Percentiles rank a stretch among this genome's conserved stretches.
These are phyloP conservation scores for Prosopocoilus inquinatus DNA, from an alignment of 2,888 invertebrate genomes.

Conservation along the genomic window DNA sequence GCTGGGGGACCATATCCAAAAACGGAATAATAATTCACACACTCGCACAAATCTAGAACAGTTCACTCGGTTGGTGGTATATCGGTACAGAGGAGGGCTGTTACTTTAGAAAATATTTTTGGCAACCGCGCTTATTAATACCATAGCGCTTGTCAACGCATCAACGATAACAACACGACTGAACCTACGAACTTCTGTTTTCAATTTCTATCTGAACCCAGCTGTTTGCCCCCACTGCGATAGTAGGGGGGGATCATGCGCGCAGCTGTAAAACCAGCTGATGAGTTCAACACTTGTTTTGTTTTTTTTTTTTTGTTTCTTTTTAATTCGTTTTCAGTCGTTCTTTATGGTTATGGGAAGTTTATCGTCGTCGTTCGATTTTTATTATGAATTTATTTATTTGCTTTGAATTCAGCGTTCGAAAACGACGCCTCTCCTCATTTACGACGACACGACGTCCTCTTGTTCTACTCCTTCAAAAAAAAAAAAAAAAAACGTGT, in stretches of 20 bases:
- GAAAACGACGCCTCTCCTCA: too few relatives aligned
- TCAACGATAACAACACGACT: conserved; percentile 57
- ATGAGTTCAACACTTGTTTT: conserved; percentile 16
- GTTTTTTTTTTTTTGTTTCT: conserved; percentile 1
- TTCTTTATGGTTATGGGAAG: too few relatives aligned
- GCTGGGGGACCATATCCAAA: conserved; percentile 71
- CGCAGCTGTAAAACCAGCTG: conserved; percentile 7
- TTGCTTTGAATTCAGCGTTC: too few relatives aligned
- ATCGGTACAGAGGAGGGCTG: conserved; percentile 35
- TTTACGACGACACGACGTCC: too few relatives aligned
- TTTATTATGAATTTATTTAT: too few relatives aligned
- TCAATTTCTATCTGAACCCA: conserved; percentile 14
- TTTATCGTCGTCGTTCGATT: too few relatives aligned
- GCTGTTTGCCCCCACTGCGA: conserved; percentile 12
- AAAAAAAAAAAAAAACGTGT: too few relatives aligned
- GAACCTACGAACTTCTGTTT: conserved; percentile 32
- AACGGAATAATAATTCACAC: neutral
- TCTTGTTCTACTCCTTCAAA: too few relatives aligned
- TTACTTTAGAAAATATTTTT: conserved; percentile 38
- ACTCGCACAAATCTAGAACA: conserved; percentile 21
- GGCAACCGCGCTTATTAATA: conserved; percentile 45
- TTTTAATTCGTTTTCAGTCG: too few relatives aligned
- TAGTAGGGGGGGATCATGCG: conserved; percentile 19
- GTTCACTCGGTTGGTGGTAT: conserved; percentile 25
- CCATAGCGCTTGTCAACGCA: conserved; percentile 43